These are phyloP conservation scores for Acropternis orthonyx DNA, from an alignment of 2,797 vertebrate genomes.

Conservation along the genomic window DNA sequence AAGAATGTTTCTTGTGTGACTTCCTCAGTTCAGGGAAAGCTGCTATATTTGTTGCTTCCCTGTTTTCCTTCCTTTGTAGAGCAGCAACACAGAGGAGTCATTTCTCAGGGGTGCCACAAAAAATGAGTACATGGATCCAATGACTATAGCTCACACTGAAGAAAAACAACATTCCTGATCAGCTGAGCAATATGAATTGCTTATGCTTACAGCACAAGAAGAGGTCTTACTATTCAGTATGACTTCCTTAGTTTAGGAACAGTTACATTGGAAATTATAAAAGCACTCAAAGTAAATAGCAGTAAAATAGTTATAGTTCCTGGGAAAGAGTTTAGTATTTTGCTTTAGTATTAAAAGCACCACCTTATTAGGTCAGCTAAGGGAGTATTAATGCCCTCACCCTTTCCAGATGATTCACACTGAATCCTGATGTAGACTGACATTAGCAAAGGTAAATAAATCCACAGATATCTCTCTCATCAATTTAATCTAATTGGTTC, in stretches of 20 bases:
- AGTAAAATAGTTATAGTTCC: neutral
- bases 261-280: neutral
- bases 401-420: neutral
- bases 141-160: neutral
- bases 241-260: neutral
- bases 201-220: neutral
- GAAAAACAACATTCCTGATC: neutral
- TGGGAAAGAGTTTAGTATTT: neutral
- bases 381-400: neutral
- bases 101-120: constrained; percentile 5
- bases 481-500: neutral
- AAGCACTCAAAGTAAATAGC: neutral
- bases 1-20: neutral
- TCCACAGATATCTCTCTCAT: neutral
- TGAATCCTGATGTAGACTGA: neutral
- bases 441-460: neutral
- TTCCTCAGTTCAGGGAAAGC: neutral
- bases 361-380: neutral
- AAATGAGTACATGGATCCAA: neutral
- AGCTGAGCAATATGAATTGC: neutral
- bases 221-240: neutral
- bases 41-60: neutral
- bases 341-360: neutral
- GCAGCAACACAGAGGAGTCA: neutral
- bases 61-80: neutral